Evolutionary conservation across 2,113 vertebrate genomes (phyloP), one percentile per base, ranked within the genome.

Genomic region (Melanotaenia duboulayi): DNA sequence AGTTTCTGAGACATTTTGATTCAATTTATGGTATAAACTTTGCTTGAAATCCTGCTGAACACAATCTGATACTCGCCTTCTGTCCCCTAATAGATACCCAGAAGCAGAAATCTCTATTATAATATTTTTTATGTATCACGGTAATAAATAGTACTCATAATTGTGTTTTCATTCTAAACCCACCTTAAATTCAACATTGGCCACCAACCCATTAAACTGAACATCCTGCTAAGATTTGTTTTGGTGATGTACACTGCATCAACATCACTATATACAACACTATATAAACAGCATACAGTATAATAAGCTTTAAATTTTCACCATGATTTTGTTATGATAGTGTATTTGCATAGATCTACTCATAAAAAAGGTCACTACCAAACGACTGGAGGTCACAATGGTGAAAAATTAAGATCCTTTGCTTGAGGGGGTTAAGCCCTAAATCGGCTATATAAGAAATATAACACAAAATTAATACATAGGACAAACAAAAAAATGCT

Each of bases 171-270:
- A 46, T 46, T 17, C 17, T 17, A 46, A 40, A 20, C 3, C 73
- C 11, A 10, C 28, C 5, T 24, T 17, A 37, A 11, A 52, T 55
- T 40, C 20, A 20, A 35, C 11, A 0, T 0, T 14, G 8, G 22
- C 11, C 2, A 0, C 13, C 5, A 22, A 12, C 4, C 1, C 10
- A 42, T 20, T 44, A 28, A 3, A 4, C 0, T 42, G 7, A 70
- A 58, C 6, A 74, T 12, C n/a, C 3, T 37, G 39, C n/a, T n/a
- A 24, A 23, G 20, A 42, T 24, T 25, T 40, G 12, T 54, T 67
- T 28, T 44, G 57, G 32, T 44, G 13, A 54, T 71, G 42, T 39
- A 54, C 39, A 23, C 17, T 66, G 7, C 25, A 65, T 65, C 28
- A 65, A 71, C 57, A 13, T 16, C 14, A 42, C n/a, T n/a, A n/a